Evolutionary conservation across 2,888 invertebrate species (phyloP).

Genomic region (Bellardia bayeri): DNA sequence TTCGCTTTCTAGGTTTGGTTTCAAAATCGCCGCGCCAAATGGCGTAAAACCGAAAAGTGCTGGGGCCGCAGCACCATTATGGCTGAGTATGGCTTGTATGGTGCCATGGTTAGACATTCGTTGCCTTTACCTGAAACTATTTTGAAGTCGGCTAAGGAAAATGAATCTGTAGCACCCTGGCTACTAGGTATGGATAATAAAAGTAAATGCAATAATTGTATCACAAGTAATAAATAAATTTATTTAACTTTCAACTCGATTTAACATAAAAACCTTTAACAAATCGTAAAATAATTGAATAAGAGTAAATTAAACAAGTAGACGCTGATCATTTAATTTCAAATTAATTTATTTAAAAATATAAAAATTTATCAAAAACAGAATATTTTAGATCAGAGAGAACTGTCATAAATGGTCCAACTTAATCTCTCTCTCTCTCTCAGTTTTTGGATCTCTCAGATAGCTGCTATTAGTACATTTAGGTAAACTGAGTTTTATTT

Average conservation of each 20-base stretch:
- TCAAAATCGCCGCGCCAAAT: constrained; percentile 97
- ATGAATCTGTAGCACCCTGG: constrained; percentile 99
- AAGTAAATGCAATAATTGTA: constrained; percentile 84
- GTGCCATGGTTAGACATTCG: constrained; percentile 99
- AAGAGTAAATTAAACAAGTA: no score
- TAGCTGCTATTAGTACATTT: no score
- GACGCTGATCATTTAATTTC: no score
- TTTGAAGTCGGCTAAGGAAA: constrained; percentile 98
- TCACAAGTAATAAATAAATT: constrained; percentile 14
- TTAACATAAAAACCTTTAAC: no score
- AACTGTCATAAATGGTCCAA: no score
- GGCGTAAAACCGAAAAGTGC: constrained; percentile 99
- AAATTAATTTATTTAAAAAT: no score
- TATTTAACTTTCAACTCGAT: not conserved
- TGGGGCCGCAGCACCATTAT: constrained; percentile 99
- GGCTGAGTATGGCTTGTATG: constrained; percentile 99
- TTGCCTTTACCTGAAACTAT: constrained; percentile 99
- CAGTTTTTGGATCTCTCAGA: no score
- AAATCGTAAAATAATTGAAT: no score
- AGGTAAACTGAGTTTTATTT: no score
- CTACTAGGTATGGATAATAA: constrained; percentile 92
- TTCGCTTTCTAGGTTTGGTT: constrained; percentile 94
- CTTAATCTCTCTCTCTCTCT: no score
- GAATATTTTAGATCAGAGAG: no score
- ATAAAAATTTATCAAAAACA: no score